phyloP scores from a whole-genome alignment of 2,888 invertebrate genomes.

The Rhorus exstirpatorius region DNA sequence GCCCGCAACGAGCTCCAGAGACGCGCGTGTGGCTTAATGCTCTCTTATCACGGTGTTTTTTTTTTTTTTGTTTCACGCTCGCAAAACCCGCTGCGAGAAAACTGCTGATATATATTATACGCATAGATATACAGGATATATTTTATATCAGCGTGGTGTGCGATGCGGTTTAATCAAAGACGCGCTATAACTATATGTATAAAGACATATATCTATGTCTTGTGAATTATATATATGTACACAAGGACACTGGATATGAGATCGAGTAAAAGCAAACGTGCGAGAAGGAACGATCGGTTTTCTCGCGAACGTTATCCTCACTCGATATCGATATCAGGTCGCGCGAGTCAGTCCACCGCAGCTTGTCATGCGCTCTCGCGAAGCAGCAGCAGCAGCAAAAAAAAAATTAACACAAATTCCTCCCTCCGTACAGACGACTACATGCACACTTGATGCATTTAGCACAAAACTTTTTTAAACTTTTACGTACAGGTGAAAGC shows the following conservation, averaged over 20 bases:
- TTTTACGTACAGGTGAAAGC: background rate
- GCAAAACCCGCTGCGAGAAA: constrained; percentile 12
- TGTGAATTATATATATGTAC: background rate
- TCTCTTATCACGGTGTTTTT: constrained; percentile 60
- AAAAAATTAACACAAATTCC: background rate
- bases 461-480: too few relatives aligned
- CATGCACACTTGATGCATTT: background rate
- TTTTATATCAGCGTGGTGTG: background rate
- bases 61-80: constrained; percentile 50
- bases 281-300: constrained; percentile 27
- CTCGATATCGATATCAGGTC: constrained; percentile 30
- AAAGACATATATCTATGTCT: background rate
- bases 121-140: background rate
- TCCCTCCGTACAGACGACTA: background rate
- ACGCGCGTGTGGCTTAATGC: constrained; percentile 39
- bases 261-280: constrained; percentile 37
- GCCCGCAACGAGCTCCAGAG: constrained; percentile 61
- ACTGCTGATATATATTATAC: background rate
- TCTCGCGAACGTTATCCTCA: constrained; percentile 39
- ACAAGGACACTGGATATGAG: constrained; percentile 24
- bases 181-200: background rate
- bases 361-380: too few relatives aligned
- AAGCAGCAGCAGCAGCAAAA: background rate
- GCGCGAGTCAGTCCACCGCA: background rate
- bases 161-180: constrained; percentile 38